A percentile compares a stretch with the other conserved stretches of the same genome.
Evolutionary conservation across 2,888 invertebrate species (phyloP).

Genomic region (Rhyacophila evoluta): DNA sequence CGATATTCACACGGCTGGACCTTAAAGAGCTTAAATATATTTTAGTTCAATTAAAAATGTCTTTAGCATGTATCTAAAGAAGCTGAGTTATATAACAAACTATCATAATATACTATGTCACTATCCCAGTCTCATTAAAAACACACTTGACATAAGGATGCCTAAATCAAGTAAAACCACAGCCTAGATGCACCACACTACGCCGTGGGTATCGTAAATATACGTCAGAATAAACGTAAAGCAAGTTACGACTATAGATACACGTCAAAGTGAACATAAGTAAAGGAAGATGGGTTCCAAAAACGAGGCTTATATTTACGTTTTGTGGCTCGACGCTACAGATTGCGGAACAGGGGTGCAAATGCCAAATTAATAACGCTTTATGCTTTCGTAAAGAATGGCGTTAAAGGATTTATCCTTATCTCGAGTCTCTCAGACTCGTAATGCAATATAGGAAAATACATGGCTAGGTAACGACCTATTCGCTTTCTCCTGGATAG

Average conservation of each 20-base stretch:
- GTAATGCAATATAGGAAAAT: background rate
- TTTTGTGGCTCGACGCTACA: background rate
- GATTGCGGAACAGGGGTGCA: conserved; percentile 36
- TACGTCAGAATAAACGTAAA: background rate
- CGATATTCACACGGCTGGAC: too few relatives aligned
- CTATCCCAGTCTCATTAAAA: conserved; percentile 1
- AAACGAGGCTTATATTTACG: conserved; percentile 18
- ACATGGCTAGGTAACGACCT: background rate
- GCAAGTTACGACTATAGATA: background rate
- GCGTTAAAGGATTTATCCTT: conserved; percentile 50
- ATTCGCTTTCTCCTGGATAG: background rate
- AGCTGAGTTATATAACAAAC: too few relatives aligned
- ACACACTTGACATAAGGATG: background rate
- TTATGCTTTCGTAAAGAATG: conserved; percentile 50
- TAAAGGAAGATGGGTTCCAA: background rate
- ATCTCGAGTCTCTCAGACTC: conserved; percentile 43
- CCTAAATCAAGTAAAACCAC: background rate
- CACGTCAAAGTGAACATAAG: background rate
- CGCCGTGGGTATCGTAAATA: background rate
- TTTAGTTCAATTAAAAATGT: too few relatives aligned
- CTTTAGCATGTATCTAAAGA: too few relatives aligned
- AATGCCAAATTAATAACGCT: conserved; percentile 53
- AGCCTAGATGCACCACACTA: background rate
- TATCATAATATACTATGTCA: too few relatives aligned
- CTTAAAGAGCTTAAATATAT: too few relatives aligned